Percentiles rank a stretch among this genome's conserved stretches.
Conservation (phyloP, 2,888 invertebrate genomes). For the Elegia similella region DNA sequence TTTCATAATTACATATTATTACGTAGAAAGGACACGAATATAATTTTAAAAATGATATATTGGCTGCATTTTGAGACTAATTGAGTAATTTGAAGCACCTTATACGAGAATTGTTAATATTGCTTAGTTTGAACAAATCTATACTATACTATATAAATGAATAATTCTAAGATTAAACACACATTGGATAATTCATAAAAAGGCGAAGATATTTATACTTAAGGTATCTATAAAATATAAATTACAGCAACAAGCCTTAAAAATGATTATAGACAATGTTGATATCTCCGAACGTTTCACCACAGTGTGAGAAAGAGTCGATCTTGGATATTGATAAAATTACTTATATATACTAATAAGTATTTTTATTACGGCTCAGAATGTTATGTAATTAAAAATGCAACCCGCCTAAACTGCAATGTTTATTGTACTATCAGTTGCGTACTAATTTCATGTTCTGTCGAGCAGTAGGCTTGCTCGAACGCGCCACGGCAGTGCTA, state of each 20-base stretch:
- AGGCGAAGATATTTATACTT: background rate
- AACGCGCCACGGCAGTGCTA: too few relatives aligned
- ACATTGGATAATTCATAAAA: background rate
- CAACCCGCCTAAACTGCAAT: too few relatives aligned
- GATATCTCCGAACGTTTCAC: background rate
- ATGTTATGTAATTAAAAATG: too few relatives aligned
- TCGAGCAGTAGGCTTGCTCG: too few relatives aligned
- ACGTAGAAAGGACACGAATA: constrained; percentile 33
- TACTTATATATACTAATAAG: too few relatives aligned
- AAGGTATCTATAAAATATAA: background rate
- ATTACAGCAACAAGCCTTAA: background rate
- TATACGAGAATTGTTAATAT: background rate
- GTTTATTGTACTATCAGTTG: too few relatives aligned
- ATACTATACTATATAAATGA: background rate
- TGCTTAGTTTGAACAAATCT: constrained; percentile 7
- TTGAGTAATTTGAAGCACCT: background rate
- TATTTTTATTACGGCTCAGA: too few relatives aligned
- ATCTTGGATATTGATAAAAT: background rate
- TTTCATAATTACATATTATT: constrained; percentile 23
- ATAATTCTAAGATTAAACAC: constrained; percentile 2
- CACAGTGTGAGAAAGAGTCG: background rate
- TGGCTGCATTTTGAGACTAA: constrained; percentile 4
- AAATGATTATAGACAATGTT: background rate
- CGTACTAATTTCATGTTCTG: too few relatives aligned
- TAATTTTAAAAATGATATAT: constrained; percentile 34